Base-by-base conservation (phyloP, 2,797 vertebrate genomes). In the Sebastolobus alascanus region DNA sequence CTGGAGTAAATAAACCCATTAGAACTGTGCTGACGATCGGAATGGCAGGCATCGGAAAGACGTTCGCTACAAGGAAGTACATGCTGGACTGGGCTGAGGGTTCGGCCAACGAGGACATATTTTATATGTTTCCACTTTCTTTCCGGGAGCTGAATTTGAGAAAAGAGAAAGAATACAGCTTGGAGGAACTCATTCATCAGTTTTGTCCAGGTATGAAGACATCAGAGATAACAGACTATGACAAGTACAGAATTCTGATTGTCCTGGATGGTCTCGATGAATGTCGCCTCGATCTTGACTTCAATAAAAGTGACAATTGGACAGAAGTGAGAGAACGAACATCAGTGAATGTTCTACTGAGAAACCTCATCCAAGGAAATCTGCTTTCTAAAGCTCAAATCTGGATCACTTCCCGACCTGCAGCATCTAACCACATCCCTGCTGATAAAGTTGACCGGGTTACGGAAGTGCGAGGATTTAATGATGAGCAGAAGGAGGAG, bases 351-450 rank as follows among this genome's bases (percentile, higher is more conserved):
- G 60, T 27, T 16, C 73, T 94, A 8, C 37, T 93, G 60, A 75
- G 54, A 52, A 92, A 90, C 65, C 74, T 94, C 11, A 90, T 94
- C 40, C 8, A 43, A 2, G 60, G 92, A 31, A 92, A 92, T n/a
- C 83, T 94, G 58, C 79, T 93, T 52, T 61, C 91, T 1, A 0
- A 76, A 22, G 90, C 93, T 60, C 83, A 88, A 0, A 66, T 93
- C 73, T 94, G 93, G 93, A 92, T 94, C 66, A 93, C 91, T 2
- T 89, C 91, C 18, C 73, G 91, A 6, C 93, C 92, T 13, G 92
- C 92, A 46, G 90, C 92, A 9, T 82, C 87, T 12, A 87, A 73
- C 67, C 5, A 5, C 18, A 84, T 94, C 55, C 91, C 89, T 67
- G 1, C 68, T 46, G 18, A 8, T 8, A 83, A 38, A 65, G 65